Base-by-base conservation (phyloP, 53 echinoderm and acorn worm species). In the Mesocentrotus franciscanus region DNA sequence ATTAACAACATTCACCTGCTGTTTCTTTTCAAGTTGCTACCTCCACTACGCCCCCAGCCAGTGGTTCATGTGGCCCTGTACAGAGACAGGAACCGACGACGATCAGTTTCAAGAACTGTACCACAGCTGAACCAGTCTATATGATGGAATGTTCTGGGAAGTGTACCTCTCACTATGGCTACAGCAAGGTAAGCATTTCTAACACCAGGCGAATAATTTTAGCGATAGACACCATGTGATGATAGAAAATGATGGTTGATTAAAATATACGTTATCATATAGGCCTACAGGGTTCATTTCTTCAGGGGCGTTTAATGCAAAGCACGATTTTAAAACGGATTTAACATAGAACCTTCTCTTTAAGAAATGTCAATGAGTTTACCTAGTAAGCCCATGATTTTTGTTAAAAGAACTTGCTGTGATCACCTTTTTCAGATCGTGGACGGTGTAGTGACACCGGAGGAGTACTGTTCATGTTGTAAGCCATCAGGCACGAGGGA, bases 141-240 rank as follows among this genome's bases (percentile, higher is more conserved):
- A n/a, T 93, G 79, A 93, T 32, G 79, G 59, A 81, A 64, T 93
- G 93, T 75, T 27, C 79, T 33, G 93, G 93, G 18, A 29, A 26
- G 17, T 93, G 93, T 57, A 10, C 79, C 29, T 93, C 93, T 16
- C 8, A 56, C 61, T 18, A 60, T 32, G 75, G 32, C 18, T 60
- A 61, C 24, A 18, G 29, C 35, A 59, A 20, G 81, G 93, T 93
- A 60, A 60, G 93, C 33, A 64, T 64, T 64, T 18, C 20, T 7
- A 49, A 49, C 49, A 49, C 49, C 49, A 49, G 49, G 49, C 49
- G 6, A 49, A 49, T 5, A 7, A 49, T 49, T 49, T 0, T 49
- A 7, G 49, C 6, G 49, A 49, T 49, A 49, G 49, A 49, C 49
- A 49, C 49, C 49, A 49, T 49, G 49, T 49, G 49, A 49, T 49